Percentiles rank a stretch among this genome's conserved stretches.
phyloP scores from a whole-genome alignment of 2,113 vertebrate genomes.

The Donacobius atricapilla region DNA sequence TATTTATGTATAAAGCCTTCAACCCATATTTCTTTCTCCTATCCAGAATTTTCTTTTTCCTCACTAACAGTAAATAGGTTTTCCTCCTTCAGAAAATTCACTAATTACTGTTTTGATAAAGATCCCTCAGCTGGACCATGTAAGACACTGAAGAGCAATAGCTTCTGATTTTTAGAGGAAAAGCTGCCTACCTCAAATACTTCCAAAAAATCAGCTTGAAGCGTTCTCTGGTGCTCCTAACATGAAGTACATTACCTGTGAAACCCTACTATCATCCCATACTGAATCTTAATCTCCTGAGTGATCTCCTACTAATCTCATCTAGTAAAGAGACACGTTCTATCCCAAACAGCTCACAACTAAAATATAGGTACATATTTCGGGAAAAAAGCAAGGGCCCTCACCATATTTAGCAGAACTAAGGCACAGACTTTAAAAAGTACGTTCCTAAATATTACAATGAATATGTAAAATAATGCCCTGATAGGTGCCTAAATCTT shows the following conservation, averaged over 20 bases:
- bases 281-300: not conserved
- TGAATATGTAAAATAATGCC: not conserved
- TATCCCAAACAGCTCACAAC: not conserved
- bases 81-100: not conserved
- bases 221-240: not conserved
- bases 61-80: not conserved
- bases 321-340: not conserved
- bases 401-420: not conserved
- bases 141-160: not conserved
- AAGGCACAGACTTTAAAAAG: not conserved
- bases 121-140: rapidly evolving
- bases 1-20: not conserved
- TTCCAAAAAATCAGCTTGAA: not conserved
- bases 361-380: not conserved
- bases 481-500: not conserved
- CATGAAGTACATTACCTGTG: not conserved
- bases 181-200: not conserved
- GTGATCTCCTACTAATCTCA: not conserved
- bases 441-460: not conserved
- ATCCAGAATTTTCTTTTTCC: not conserved
- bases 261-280: not conserved
- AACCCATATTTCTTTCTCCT: not conserved
- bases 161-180: not conserved
- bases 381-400: not conserved
- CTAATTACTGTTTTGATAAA: not conserved